Percentiles rank a stretch among this genome's conserved stretches.
Evolutionary conservation across 2,797 vertebrate genomes (phyloP).

Genomic region (Gouania willdenowi): DNA sequence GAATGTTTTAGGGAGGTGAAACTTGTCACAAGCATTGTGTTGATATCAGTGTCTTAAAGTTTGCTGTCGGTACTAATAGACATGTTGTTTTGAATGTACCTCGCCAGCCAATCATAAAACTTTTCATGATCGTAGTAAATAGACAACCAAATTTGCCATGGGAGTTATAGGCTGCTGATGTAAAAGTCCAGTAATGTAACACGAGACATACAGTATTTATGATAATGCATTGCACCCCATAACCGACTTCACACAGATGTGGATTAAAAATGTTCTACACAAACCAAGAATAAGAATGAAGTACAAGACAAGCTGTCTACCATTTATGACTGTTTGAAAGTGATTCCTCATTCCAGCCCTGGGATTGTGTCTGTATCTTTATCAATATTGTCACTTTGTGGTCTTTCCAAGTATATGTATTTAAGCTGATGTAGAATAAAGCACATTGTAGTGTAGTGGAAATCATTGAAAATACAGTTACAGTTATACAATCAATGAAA

Average conservation of each 20-base stretch:
- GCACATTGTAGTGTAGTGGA: constrained; percentile 50
- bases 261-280: constrained; percentile 4
- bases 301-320: constrained; percentile 21
- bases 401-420: constrained; percentile 54
- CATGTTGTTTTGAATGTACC: constrained; percentile 1
- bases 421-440: constrained; percentile 30
- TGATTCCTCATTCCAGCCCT: constrained; percentile 25
- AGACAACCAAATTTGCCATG: not conserved
- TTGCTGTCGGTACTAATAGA: too few relatives aligned
- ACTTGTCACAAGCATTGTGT: too few relatives aligned
- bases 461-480: constrained; percentile 42
- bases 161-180: constrained; percentile 10
- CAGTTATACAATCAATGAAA: not conserved
- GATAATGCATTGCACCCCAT: constrained; percentile 6
- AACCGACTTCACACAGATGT: too few relatives aligned
- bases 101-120: constrained; percentile 9
- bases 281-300: not conserved
- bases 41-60: too few relatives aligned
- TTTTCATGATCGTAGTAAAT: too few relatives aligned
- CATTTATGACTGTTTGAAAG: constrained; percentile 43
- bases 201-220: not conserved
- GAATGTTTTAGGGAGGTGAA: too few relatives aligned
- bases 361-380: constrained; percentile 39
- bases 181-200: constrained; percentile 14
- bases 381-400: constrained; percentile 42